Evolutionary conservation across 2,888 invertebrate species (phyloP).

Genomic region (Alcis repandata): DNA sequence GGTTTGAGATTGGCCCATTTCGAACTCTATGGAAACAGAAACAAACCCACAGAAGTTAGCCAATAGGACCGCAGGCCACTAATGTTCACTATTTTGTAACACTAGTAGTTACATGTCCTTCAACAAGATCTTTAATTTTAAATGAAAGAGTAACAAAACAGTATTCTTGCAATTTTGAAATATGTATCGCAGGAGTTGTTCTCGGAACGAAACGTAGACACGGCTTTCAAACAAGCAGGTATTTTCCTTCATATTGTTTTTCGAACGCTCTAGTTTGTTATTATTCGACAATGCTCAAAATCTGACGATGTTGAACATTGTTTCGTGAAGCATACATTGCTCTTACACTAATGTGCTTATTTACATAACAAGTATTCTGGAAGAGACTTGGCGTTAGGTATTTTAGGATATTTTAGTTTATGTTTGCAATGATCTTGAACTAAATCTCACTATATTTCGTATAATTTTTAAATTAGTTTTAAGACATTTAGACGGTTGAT

Average conservation of each 20-base stretch:
- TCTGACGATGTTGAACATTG: slow-evolving; percentile 30
- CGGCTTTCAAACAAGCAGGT: slow-evolving; percentile 20
- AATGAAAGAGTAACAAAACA: slow-evolving; percentile 1
- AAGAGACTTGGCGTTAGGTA: slow-evolving; percentile 19
- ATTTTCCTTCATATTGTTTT: slow-evolving; percentile 34
- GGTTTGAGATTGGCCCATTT: too few relatives aligned
- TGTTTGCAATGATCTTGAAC: neutral
- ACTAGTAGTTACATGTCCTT: neutral
- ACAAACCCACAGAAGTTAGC: too few relatives aligned
- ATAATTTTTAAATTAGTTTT: neutral
- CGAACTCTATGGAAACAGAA: too few relatives aligned
- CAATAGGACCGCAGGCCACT: too few relatives aligned
- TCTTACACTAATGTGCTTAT: slow-evolving; percentile 25
- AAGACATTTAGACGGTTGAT: too few relatives aligned
- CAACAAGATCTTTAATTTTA: neutral
- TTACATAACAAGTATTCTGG: slow-evolving; percentile 29
- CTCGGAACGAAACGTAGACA: slow-evolving; percentile 27
- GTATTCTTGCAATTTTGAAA: slow-evolving; percentile 15
- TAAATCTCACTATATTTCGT: neutral
- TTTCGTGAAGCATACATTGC: slow-evolving; percentile 22
- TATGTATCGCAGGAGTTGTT: slow-evolving; percentile 23
- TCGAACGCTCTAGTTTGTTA: slow-evolving; percentile 29
- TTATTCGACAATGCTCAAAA: slow-evolving; percentile 31
- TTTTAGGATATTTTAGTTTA: slow-evolving; percentile 2
- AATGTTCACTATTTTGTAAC: too few relatives aligned